Evolutionary conservation across 2,888 invertebrate species (phyloP), one percentile per base, ranked within the genome.

Genomic region (Eupithecia subfuscata): DNA sequence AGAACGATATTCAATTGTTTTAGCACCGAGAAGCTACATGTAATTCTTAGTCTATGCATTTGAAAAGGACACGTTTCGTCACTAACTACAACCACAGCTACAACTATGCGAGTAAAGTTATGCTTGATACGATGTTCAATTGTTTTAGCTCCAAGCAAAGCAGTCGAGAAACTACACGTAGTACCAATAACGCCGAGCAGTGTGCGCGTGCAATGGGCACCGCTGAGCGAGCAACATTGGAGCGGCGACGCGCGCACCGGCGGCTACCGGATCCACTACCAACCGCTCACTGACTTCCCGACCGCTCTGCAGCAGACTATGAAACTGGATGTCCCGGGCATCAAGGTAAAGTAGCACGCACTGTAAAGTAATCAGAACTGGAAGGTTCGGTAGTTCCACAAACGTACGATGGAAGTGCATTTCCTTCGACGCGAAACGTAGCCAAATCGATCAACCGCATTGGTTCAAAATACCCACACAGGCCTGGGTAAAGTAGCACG

Each of bases 121-220:
- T 34, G n/a, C 16, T 25, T 22, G 18, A 8, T 5, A 25, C 48
- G 18, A 69, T 22, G 37, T 34, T 22, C 1, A 56, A 14, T 70
- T 40, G 18, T 67, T 65, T 11, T 77, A 97, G 98, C 98, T 2
- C 99, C 99, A 0, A 97, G 98, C 69, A 96, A 96, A 81, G 97
- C 97, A 0, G 98, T 99, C 0, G 95, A 96, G 40, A 96, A 96
- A 69, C 94, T 99, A 0, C 97, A 97, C 91, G 99, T 99, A 16
- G 97, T 98, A 18, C 99, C 99, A 0, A 98, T 99, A 82, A 99
- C 99, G 14, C 98, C 98, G 9, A 98, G 98, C 67, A 98, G 99
- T 87, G 98, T 99, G 37, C 97, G 98, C 85, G 98, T 99, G 37
- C 97, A 97, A 77, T 99, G 99, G 99, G 95, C 96, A 81, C 95